phyloP scores from a whole-genome alignment of 2,888 invertebrate genomes.

The Trachelus troglodyta region DNA sequence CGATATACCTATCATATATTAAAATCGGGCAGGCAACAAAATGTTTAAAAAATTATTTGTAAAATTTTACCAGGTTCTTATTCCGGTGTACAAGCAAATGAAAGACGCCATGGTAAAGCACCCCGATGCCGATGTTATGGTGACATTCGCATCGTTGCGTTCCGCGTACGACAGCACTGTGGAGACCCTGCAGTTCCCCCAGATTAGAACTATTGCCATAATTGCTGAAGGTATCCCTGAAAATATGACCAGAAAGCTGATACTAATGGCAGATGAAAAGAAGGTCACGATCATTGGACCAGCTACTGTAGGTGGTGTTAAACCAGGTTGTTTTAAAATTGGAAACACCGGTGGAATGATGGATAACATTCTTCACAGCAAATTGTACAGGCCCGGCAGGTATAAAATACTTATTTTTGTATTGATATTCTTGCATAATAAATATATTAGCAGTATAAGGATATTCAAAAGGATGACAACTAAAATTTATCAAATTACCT shows the following conservation, averaged over 20 bases:
- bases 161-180: slow-evolving; percentile 97
- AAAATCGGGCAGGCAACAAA: not conserved
- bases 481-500: slow-evolving; percentile 12
- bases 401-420: slow-evolving; percentile 43
- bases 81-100: slow-evolving; percentile 95
- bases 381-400: slow-evolving; percentile 94
- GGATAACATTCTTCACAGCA: slow-evolving; percentile 98
- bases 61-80: slow-evolving; percentile 57
- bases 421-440: slow-evolving; percentile 4
- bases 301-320: slow-evolving; percentile 96
- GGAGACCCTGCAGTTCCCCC: slow-evolving; percentile 93
- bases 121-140: slow-evolving; percentile 92
- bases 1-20: slow-evolving; percentile 32
- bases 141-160: slow-evolving; percentile 97
- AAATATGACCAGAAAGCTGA: slow-evolving; percentile 95
- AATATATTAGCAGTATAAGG: not conserved
- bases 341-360: slow-evolving; percentile 99
- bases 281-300: slow-evolving; percentile 92
- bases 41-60: slow-evolving; percentile 4
- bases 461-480: slow-evolving; percentile 3
- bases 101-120: slow-evolving; percentile 95
- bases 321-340: slow-evolving; percentile 99
- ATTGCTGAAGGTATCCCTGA: slow-evolving; percentile 99
- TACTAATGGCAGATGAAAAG: slow-evolving; percentile 84
- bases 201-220: slow-evolving; percentile 96